Percentiles rank a stretch among this genome's conserved stretches.
Conservation (phyloP, 2,888 invertebrate genomes). For the Athripsodes cinereus region DNA sequence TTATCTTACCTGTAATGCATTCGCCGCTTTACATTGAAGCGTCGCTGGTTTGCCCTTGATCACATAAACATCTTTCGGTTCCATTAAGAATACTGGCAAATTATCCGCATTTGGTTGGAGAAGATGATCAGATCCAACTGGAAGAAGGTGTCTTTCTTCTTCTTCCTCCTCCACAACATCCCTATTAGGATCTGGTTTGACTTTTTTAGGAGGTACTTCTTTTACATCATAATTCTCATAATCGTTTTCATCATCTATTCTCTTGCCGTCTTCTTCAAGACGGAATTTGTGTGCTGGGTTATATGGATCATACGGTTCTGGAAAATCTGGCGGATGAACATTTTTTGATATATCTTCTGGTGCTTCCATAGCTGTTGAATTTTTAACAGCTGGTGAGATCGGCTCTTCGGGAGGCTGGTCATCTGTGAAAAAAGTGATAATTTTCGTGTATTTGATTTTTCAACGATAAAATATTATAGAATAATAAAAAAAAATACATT, state of each 20-base stretch:
- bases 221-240: constrained; percentile 24
- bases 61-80: constrained; percentile 86
- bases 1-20: constrained; percentile 65
- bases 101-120: constrained; percentile 58
- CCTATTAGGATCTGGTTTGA: constrained; percentile 8
- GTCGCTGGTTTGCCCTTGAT: constrained; percentile 87
- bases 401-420: background rate
- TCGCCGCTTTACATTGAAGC: constrained; percentile 84
- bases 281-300: constrained; percentile 23
- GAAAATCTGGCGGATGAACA: constrained; percentile 13
- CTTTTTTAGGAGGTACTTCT: background rate
- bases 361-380: background rate
- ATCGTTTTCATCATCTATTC: constrained; percentile 17
- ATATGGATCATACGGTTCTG: constrained; percentile 25
- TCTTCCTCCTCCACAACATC: constrained; percentile 18
- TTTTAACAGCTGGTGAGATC: background rate
- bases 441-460: too few species aligned
- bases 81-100: constrained; percentile 78
- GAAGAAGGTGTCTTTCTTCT: constrained; percentile 13
- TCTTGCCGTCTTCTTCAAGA: constrained; percentile 10
- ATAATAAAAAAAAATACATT: too few species aligned
- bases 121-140: constrained; percentile 46
- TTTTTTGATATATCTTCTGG: constrained; percentile 1
- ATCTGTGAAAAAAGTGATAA: constrained; percentile 3
- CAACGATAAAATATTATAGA: too few species aligned